A percentile compares a stretch with the other conserved stretches of the same genome.
These are phyloP conservation scores for Rhynchomys soricoides DNA, from an alignment of 2,113 vertebrate genomes.

Conservation along the genomic window DNA sequence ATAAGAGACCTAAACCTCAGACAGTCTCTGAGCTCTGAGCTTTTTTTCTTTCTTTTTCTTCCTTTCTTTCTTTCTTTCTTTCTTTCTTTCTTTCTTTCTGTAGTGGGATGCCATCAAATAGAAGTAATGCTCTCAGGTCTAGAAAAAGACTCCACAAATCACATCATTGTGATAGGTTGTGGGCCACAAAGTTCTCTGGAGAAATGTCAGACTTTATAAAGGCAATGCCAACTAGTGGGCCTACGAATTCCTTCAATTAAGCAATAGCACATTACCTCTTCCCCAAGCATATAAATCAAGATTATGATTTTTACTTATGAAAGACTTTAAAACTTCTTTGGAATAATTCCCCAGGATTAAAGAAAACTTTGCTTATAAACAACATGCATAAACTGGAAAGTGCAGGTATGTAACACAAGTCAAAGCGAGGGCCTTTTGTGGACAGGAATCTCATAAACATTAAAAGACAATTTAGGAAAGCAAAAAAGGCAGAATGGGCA, in stretches of 20 bases:
- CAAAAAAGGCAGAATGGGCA: not conserved
- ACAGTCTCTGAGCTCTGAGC: not conserved
- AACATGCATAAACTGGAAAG: not conserved
- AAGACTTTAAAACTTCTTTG: not conserved
- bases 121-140: not conserved
- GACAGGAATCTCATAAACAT: not conserved
- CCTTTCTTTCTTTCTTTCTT: not conserved
- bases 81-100: not conserved
- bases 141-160: constrained; percentile 11
- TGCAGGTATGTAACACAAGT: not conserved
- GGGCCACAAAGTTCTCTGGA: not conserved
- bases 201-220: constrained; percentile 31
- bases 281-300: constrained; percentile 31
- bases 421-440: not conserved
- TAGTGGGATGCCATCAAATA: not conserved
- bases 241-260: not conserved
- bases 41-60: not conserved
- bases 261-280: constrained; percentile 15
- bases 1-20: not conserved
- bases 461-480: not conserved
- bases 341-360: not conserved
- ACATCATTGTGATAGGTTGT: not conserved
- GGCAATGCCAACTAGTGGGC: not conserved
- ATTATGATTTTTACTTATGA: not conserved
- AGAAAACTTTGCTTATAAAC: constrained; percentile 39